Base-by-base conservation (phyloP, 2,113 vertebrate species). In the Hucho hucho region DNA sequence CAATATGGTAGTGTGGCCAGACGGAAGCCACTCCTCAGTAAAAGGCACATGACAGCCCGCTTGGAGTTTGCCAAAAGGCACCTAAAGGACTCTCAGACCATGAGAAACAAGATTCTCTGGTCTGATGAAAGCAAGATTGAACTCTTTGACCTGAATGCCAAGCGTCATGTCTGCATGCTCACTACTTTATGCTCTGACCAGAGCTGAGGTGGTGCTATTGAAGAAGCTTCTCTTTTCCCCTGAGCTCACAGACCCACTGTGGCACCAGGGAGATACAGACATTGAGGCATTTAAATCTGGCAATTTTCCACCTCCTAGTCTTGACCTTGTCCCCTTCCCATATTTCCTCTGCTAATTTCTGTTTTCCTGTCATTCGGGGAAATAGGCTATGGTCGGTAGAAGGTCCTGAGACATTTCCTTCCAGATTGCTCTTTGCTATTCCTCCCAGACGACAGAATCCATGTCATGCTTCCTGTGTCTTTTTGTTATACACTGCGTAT, bases 181-280 rank as follows among this genome's bases (percentile, higher is more conserved):
- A 37, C 24, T 67, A 58, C 75, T 76, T 75, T 72, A 18, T 58
- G 73, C 53, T 64, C 13, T 25, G 14, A 28, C 24, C 64, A 59
- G 77, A 75, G 81, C 86, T 89, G 86, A 87, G 43, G 63, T 20
- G 4, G 69, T 76, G 78, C 2, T 85, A 81, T 86, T 76, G 81
- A 81, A 89, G 80, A 83, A 65, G 73, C 37, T 59, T 75, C 75
- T 2, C 22, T 32, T 70, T 64, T 63, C 12, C 4, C 70, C 82
- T 65, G 29, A 3, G 79, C 75, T 81, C 72, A 81, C 79, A 67
- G 65, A 24, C 68, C 28, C 72, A 29, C 77, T 76, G 69, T 32
- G 64, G 69, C 58, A 66, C 65, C 49, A 75, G 76, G 49, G 25
- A 73, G 68, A 75, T 61, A 64, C 73, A 69, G 79, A 68, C 43